Conservation (phyloP, 2,797 vertebrate species). For the Cossypha caffra region DNA sequence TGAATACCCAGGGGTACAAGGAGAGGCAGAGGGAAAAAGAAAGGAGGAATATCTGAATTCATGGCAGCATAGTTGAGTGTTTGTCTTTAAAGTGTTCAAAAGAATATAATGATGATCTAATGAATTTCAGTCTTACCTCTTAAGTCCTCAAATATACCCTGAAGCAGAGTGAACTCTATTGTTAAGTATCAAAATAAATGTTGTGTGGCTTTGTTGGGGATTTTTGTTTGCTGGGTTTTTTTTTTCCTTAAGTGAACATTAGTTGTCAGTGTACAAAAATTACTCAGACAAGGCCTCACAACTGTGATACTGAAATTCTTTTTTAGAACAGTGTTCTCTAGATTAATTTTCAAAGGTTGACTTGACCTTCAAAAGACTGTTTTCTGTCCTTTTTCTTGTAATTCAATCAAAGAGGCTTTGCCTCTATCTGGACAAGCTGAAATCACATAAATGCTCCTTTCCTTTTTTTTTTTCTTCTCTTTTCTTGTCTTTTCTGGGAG, state of each 20-base stretch:
- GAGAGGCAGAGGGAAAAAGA: background rate
- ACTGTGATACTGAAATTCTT: background rate
- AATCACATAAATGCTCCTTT: background rate
- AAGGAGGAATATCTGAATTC: background rate
- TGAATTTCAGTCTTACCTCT: background rate
- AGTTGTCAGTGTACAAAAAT: background rate
- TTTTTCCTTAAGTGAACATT: background rate
- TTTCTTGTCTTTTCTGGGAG: background rate
- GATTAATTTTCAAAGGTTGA: background rate
- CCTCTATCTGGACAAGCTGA: background rate
- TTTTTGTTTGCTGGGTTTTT: rapidly evolving
- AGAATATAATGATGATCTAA: background rate
- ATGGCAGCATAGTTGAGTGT: background rate
- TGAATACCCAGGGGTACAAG: background rate
- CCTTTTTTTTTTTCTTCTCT: background rate
- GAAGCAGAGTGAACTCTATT: conserved; percentile 2
- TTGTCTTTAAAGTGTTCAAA: conserved; percentile 49
- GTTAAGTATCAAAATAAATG: conserved; percentile 31
- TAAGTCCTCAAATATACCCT: conserved; percentile 5
- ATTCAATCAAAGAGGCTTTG: background rate
- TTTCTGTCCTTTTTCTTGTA: background rate
- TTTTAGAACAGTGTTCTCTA: background rate
- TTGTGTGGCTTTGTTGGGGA: background rate
- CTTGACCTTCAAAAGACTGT: background rate
- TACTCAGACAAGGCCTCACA: background rate